Conservation (phyloP, 2,888 invertebrate genomes). For the Pyrochroa serraticornis region DNA sequence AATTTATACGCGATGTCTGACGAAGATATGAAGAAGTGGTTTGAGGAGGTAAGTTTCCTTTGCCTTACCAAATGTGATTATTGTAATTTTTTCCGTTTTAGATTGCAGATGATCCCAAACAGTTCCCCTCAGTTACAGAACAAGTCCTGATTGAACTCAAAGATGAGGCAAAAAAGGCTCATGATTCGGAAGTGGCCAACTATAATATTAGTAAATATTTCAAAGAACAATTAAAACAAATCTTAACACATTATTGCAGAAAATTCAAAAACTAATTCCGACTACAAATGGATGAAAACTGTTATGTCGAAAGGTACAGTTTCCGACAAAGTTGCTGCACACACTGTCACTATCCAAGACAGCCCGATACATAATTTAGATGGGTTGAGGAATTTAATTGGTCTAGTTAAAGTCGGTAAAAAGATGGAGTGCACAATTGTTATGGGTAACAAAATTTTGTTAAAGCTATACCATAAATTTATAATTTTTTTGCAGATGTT, state of each 20-base stretch:
- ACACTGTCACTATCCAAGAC: constrained; percentile 80
- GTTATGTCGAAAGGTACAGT: constrained; percentile 82
- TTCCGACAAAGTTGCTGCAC: constrained; percentile 85
- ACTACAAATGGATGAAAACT: constrained; percentile 78
- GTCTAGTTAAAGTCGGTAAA: constrained; percentile 79
- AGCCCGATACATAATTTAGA: constrained; percentile 80
- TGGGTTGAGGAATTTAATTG: constrained; percentile 72
- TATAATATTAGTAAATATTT: constrained; percentile 65
- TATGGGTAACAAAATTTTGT: constrained; percentile 61
- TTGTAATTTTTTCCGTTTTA: constrained; percentile 40
- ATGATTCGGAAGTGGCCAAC: constrained; percentile 69
- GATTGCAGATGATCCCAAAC: constrained; percentile 61
- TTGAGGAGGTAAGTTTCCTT: constrained; percentile 61
- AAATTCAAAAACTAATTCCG: constrained; percentile 66
- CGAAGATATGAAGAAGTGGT: constrained; percentile 69
- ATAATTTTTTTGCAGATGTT: constrained; percentile 65
- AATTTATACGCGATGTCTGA: too few relatives aligned
- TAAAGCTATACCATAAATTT: neutral
- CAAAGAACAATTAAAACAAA: constrained; percentile 3
- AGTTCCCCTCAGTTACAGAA: constrained; percentile 57
- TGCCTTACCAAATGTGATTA: constrained; percentile 1
- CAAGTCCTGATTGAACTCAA: constrained; percentile 65
- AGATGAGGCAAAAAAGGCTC: constrained; percentile 69
- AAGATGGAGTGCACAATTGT: constrained; percentile 72
- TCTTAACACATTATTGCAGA: constrained; percentile 46